A percentile compares a stretch with the other conserved stretches of the same genome.
Conservation (phyloP, 2,113 vertebrate species). For the Casuarius casuarius region DNA sequence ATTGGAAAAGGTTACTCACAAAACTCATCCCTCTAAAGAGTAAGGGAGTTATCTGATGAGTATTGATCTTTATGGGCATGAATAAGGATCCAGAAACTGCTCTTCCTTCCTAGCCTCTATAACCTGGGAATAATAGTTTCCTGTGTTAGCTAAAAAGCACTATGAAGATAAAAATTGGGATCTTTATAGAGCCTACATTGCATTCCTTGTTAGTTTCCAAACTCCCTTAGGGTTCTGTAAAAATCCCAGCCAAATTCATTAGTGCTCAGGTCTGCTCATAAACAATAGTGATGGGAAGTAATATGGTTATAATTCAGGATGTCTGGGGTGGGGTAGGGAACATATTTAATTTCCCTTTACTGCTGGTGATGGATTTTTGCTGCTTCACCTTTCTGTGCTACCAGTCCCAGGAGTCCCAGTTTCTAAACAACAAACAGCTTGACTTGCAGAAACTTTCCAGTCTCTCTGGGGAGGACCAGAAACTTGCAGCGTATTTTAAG, state of each 20-base stretch:
- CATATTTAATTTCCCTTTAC: slow-evolving; percentile 59
- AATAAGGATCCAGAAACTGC: background rate
- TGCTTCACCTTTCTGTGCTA: slow-evolving; percentile 52
- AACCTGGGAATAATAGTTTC: slow-evolving; percentile 27
- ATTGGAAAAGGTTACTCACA: background rate
- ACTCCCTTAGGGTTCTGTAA: slow-evolving; percentile 22
- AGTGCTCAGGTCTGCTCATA: slow-evolving; percentile 33
- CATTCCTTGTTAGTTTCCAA: slow-evolving; percentile 33
- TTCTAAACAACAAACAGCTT: slow-evolving; percentile 60
- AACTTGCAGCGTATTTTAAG: slow-evolving; percentile 68
- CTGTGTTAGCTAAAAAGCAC: background rate
- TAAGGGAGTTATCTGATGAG: background rate
- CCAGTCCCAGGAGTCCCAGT: slow-evolving; percentile 14
- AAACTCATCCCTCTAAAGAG: background rate
- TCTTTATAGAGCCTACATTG: background rate
- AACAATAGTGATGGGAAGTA: slow-evolving; percentile 27
- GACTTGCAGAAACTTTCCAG: slow-evolving; percentile 68
- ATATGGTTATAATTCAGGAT: slow-evolving; percentile 30
- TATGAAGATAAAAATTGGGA: background rate
- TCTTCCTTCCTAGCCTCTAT: background rate
- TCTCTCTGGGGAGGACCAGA: slow-evolving; percentile 58
- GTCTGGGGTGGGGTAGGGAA: slow-evolving; percentile 27
- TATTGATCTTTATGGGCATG: background rate
- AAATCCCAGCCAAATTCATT: slow-evolving; percentile 58
- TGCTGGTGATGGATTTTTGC: slow-evolving; percentile 59